A percentile compares a stretch with the other conserved stretches of the same genome.
Conservation (phyloP, 1,140 invertebrate genomes). For the Aphaenogaster floridana region DNA sequence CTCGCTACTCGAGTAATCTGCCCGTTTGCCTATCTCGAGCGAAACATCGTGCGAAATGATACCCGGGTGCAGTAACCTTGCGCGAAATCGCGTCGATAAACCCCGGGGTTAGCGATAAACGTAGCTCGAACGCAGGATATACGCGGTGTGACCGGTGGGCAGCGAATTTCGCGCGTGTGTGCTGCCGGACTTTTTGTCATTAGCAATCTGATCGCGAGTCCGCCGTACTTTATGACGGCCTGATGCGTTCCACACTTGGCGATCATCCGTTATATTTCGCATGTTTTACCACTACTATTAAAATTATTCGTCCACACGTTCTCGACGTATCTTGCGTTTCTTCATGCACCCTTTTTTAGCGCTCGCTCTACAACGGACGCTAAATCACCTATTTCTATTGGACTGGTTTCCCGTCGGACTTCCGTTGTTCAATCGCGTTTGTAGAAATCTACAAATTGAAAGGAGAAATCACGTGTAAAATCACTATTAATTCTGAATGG, state of each 20-base stretch:
- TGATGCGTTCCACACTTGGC: conserved; percentile 25
- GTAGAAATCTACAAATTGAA: background rate
- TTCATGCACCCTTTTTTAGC: background rate
- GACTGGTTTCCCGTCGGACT: background rate
- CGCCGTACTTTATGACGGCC: conserved; percentile 18
- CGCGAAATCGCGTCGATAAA: conserved; percentile 45
- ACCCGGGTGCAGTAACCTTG: conserved; percentile 8
- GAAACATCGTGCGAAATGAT: conserved; percentile 14
- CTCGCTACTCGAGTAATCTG: conserved; percentile 27
- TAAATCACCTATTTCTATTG: conserved; percentile 19
- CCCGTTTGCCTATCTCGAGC: conserved; percentile 1
- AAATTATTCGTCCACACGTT: conserved; percentile 12
- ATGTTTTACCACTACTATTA: conserved; percentile 16
- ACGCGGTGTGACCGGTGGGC: background rate
- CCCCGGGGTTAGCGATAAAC: conserved; percentile 46
- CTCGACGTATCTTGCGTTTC: background rate
- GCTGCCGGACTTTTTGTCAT: conserved; percentile 52
- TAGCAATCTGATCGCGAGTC: conserved; percentile 53
- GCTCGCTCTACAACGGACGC: background rate
- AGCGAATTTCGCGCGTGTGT: conserved; percentile 30
- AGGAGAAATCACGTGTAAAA: background rate
- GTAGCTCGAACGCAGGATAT: conserved; percentile 8
- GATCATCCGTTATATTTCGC: conserved; percentile 8
- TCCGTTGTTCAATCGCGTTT: background rate
- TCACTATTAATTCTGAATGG: background rate